Evolutionary conservation across 2,888 invertebrate species (phyloP), one percentile per base, ranked within the genome.

Genomic region (Spodoptera littoralis): DNA sequence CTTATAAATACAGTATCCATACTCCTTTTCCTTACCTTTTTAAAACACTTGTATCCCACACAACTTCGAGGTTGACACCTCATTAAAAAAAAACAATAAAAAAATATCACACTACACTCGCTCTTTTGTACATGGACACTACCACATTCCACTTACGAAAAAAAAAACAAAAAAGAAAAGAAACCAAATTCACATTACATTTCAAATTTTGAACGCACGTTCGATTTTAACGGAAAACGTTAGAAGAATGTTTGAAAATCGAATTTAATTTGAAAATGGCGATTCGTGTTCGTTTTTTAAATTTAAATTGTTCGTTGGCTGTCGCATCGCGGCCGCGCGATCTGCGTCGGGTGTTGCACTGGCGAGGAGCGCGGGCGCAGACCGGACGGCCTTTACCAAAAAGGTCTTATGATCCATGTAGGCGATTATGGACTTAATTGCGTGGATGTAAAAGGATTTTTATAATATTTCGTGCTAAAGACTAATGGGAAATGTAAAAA

Each of bases 271-370:
- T 79, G 76, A 76, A 73, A 77, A 76, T 76, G 64, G 56, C 65
- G 50, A 67, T 87, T 92, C 91, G 90, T 87, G 87, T 87, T 92
- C 90, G 89, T 86, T 89, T 81, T 87, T 84, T 85, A 76, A 77
- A 77, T 87, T 84, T 85, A 76, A 77, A 77, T 78, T 83, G 80
- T 84, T 92, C 91, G 92, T 93, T 91, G 84, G 82, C 79, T 77
- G 83, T 87, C 85, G 89, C 93, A 93, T 93, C 84, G 92, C 93
- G 93, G 88, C 93, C 92, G 91, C 92, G 90, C 93, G 92, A 80
- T 87, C 86, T 82, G 76, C 70, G 77, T 90, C 90, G 88, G 79
- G 75, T 69, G 74, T 61, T 68, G 73, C 77, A 85, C 87, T 85
- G 85, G 73, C 79, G 76, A 85, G 77, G 71, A 82, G 88, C 88